These are phyloP conservation scores for Xiphorhynchus elegans DNA, from an alignment of 2,113 vertebrate species.

Conservation along the genomic window DNA sequence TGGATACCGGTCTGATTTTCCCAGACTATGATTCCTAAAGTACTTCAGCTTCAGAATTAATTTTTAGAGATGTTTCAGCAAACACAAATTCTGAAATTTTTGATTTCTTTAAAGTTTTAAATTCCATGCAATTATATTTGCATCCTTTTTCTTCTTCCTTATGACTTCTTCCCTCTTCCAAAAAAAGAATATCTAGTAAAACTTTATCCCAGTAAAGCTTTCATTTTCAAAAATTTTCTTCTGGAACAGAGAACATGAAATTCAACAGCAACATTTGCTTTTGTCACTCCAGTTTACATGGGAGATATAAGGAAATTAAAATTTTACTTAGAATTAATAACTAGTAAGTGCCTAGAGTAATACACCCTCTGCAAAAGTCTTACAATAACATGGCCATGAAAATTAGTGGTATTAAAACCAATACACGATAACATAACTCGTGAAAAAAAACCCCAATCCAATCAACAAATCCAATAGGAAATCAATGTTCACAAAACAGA, in stretches of 20 bases:
- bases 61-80: neutral
- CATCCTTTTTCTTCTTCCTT: neutral
- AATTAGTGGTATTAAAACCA: neutral
- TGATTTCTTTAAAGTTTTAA: neutral
- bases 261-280: neutral
- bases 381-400: neutral
- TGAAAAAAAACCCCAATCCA: neutral
- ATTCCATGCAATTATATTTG: neutral
- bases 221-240: neutral
- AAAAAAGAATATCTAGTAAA: neutral
- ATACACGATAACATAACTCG: neutral
- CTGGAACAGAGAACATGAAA: neutral
- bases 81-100: neutral
- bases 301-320: neutral
- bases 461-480: neutral
- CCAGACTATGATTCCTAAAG: neutral
- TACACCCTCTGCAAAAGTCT: neutral
- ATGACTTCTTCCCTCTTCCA: neutral
- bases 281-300: neutral
- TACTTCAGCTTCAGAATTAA: neutral
- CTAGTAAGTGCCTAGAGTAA: neutral
- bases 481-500: neutral
- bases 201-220: neutral
- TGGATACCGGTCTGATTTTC: neutral
- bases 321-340: neutral